Evolutionary conservation across 2,888 invertebrate genomes (phyloP), one percentile per base, ranked within the genome.

Genomic region (Cephalotes varians): DNA sequence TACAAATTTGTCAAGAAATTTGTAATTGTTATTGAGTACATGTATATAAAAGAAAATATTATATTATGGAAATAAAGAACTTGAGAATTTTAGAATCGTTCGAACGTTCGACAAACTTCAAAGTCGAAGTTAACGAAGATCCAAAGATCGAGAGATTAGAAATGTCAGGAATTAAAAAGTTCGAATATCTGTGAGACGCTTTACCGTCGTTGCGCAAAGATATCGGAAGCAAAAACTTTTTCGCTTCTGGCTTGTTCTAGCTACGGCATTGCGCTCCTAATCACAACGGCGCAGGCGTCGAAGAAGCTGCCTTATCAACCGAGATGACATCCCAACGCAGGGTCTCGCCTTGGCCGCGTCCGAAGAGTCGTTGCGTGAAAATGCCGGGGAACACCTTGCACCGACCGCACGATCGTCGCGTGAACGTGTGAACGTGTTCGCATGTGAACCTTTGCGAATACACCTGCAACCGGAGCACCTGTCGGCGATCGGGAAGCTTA

Each of bases 281-380:
- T 67, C 44, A 34, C 3, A 12, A 56, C 34, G 21, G 56, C 77
- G 77, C 77, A 79, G 25, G 69, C 69, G 77, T 56, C 21, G 21
- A 15, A 47, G 12, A 21, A 47, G 18, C 67, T 79, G 34, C 77
- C 34, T 79, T 79, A 79, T 79, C 77, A 79, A 79, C 69, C 69
- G 77, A 69, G 56, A 67, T 77, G 56, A 58, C 25, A 12, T 79
- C 40, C 31, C 69, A 31, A 12, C 44, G 34, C 9, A 40, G 31
- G 28, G 56, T 44, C 67, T 77, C 44, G 56, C 7, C 69, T 79
- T 58, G 34, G 44, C 12, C 34, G 69, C 25, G 37, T 76, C 21
- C 65, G 44, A 56, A 31, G 56, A 56, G 56, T 69, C 56, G 34
- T 79, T 44, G 65, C 51, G 67, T 40, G 47, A 67, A 79, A 47